A percentile compares a stretch with the other conserved stretches of the same genome.
Conservation (phyloP, 2,888 invertebrate species). For the Apamea monoglypha region DNA sequence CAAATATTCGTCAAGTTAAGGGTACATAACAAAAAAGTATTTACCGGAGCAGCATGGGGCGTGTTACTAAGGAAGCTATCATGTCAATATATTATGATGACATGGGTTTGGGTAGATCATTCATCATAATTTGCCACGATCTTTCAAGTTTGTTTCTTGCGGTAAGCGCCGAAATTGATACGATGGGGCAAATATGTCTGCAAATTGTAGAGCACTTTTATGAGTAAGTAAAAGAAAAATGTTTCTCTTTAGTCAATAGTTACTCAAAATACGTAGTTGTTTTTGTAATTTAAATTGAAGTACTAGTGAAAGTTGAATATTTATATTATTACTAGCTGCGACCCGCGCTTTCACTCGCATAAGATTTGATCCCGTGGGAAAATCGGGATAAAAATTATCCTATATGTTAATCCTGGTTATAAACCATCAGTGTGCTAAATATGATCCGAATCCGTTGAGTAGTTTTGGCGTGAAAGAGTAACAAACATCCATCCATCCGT, state of each 20-base stretch:
- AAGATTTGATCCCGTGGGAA: too few species aligned
- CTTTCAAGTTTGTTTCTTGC: constrained; percentile 68
- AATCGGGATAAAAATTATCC: too few species aligned
- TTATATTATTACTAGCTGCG: too few species aligned
- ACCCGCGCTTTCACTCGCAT: too few species aligned
- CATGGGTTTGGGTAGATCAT: constrained; percentile 69
- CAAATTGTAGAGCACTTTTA: constrained; percentile 34
- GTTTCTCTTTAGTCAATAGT: neutral
- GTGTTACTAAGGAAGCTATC: constrained; percentile 60
- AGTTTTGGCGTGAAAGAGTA: too few species aligned
- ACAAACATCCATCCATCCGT: too few species aligned
- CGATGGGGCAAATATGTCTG: constrained; percentile 37
- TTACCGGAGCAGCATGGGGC: constrained; percentile 53
- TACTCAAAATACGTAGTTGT: neutral
- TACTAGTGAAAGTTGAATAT: neutral
- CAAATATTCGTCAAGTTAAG: constrained; percentile 17
- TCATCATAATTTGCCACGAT: constrained; percentile 79
- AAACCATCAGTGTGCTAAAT: too few species aligned
- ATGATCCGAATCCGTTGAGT: too few species aligned
- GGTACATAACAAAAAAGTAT: constrained; percentile 44
- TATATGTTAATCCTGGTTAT: too few species aligned
- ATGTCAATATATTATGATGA: constrained; percentile 71
- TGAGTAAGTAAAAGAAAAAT: constrained; percentile 8
- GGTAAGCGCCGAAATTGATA: constrained; percentile 64
- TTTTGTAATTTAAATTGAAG: neutral